Evolutionary conservation across 2,797 vertebrate genomes (phyloP).

Genomic region (Lophura swinhoii): DNA sequence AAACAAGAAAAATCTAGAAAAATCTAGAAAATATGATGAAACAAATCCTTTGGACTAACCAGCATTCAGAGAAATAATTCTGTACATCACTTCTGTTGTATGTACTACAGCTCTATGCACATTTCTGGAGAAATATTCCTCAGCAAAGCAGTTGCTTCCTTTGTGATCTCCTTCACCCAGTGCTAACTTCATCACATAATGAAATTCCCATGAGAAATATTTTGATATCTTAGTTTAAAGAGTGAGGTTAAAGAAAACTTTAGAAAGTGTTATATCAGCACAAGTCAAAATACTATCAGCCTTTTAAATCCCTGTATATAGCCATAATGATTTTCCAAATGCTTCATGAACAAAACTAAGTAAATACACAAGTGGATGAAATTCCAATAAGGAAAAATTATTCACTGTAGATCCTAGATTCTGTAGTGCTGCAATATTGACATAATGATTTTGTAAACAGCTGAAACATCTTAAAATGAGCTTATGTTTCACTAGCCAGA

Average conservation of each 20-base stretch:
- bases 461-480: neutral
- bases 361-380: neutral
- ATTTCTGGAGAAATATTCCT: neutral
- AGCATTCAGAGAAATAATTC: neutral
- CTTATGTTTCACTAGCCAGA: neutral
- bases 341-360: neutral
- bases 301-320: neutral
- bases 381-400: neutral
- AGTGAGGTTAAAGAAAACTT: neutral
- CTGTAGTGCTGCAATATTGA: neutral
- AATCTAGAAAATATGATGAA: neutral
- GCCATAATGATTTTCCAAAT: neutral
- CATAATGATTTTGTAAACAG: neutral
- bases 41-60: neutral
- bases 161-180: neutral
- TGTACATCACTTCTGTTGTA: neutral
- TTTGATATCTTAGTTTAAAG: neutral
- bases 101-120: neutral
- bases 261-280: neutral
- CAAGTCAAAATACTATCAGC: neutral
- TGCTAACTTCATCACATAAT: neutral
- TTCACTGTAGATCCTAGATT: neutral
- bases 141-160: neutral
- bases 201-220: neutral
- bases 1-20: neutral